Conservation (phyloP, 2,888 invertebrate genomes). For the Orchesellides sinensis region DNA sequence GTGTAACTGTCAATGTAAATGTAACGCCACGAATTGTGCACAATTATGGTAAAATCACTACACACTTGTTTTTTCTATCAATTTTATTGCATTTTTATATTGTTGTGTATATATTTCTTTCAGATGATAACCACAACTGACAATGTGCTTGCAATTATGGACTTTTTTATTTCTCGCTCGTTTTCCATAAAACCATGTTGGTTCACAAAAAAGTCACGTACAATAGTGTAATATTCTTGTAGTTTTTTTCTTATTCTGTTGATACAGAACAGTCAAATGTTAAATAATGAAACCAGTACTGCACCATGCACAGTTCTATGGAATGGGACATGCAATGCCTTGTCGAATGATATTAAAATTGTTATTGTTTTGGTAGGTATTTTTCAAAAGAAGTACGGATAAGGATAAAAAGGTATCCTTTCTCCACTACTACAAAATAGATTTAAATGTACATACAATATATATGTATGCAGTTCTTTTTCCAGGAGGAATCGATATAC, state of each 20-base stretch:
- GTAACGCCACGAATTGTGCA: too few relatives aligned
- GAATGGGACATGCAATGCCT: constrained; percentile 12
- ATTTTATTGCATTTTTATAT: not conserved
- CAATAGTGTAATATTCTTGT: constrained; percentile 1
- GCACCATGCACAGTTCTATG: constrained; percentile 15
- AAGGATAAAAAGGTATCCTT: constrained; percentile 27
- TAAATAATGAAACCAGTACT: constrained; percentile 30
- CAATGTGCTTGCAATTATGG: constrained; percentile 62
- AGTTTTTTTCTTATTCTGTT: not conserved
- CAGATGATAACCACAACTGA: constrained; percentile 50
- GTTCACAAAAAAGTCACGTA: not conserved
- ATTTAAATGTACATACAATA: not conserved
- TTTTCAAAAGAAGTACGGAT: constrained; percentile 22
- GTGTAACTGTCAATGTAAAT: too few relatives aligned
- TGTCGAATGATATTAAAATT: constrained; percentile 50
- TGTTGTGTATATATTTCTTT: not conserved
- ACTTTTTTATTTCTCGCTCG: constrained; percentile 17
- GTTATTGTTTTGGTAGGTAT: constrained; percentile 49
- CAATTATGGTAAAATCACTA: too few relatives aligned
- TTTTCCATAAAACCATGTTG: not conserved
- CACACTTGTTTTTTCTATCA: too few relatives aligned
- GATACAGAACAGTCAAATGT: not conserved
- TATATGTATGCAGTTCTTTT: constrained; percentile 19
- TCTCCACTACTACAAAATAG: too few relatives aligned
- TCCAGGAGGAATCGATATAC: constrained; percentile 61